A percentile compares a stretch with the other conserved stretches of the same genome.
phyloP scores from a whole-genome alignment of 2,113 vertebrate genomes.

The Rhea pennata region DNA sequence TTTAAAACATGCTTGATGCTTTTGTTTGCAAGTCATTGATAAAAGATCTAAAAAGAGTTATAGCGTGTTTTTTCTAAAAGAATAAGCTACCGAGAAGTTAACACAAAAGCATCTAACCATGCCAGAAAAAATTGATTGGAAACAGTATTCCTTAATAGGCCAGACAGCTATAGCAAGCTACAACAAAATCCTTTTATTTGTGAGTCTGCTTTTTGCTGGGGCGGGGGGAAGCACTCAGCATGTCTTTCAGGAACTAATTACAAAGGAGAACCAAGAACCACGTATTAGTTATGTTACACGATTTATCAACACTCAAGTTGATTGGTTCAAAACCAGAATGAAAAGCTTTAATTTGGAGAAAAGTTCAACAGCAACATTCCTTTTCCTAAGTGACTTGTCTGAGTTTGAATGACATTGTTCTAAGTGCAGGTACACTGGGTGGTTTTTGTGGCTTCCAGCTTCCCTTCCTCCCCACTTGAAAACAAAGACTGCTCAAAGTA shows the following conservation, averaged over 20 bases:
- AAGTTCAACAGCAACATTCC: background rate
- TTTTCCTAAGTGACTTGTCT: background rate
- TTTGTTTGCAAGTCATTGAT: background rate
- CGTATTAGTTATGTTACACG: background rate
- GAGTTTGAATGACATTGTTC: background rate
- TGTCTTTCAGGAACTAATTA: too few species aligned
- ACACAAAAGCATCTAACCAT: background rate
- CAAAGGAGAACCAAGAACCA: too few species aligned
- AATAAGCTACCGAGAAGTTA: background rate
- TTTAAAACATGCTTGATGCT: background rate
- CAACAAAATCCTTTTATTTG: background rate
- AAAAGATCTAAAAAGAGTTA: background rate
- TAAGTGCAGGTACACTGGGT: background rate
- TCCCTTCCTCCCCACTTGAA: background rate
- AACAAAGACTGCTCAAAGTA: background rate
- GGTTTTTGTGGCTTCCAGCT: background rate
- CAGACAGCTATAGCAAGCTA: background rate
- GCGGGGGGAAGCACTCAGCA: too few species aligned
- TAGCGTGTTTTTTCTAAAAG: background rate
- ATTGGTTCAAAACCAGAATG: background rate
- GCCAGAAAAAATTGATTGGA: background rate
- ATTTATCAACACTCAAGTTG: background rate
- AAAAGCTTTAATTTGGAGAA: background rate
- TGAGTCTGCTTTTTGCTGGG: background rate
- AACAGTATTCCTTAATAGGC: background rate